phyloP scores from a whole-genome alignment of 2,888 invertebrate species.

The Drosophila anceps region DNA sequence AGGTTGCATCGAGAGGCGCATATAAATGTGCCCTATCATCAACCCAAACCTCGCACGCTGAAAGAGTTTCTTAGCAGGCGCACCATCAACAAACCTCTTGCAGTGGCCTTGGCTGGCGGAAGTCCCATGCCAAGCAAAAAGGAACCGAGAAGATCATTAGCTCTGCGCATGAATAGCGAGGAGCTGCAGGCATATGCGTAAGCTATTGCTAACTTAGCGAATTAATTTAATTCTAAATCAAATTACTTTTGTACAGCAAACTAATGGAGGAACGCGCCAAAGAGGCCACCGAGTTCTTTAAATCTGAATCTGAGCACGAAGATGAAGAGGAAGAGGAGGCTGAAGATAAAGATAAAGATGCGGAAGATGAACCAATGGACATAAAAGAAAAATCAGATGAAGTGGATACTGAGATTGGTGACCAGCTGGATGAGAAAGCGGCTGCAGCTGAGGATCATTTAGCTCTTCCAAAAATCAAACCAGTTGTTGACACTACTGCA shows the following conservation, averaged over 20 bases:
- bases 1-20: constrained; percentile 91
- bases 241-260: constrained; percentile 85
- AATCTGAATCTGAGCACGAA: constrained; percentile 87
- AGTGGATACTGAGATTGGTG: constrained; percentile 1
- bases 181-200: constrained; percentile 89
- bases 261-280: constrained; percentile 90
- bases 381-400: constrained; percentile 36
- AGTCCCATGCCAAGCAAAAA: constrained; percentile 60
- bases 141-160: constrained; percentile 62
- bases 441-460: not conserved
- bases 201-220: constrained; percentile 61
- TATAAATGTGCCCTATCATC: constrained; percentile 93
- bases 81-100: constrained; percentile 74
- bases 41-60: constrained; percentile 91
- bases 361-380: constrained; percentile 31
- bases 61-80: constrained; percentile 90
- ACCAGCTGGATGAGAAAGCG: not conserved
- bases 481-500: not conserved
- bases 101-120: constrained; percentile 47
- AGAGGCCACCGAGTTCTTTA: constrained; percentile 91
- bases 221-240: constrained; percentile 43
- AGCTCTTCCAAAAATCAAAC: constrained; percentile 5
- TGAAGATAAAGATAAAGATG: constrained; percentile 40
- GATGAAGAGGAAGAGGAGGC: constrained; percentile 63
- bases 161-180: constrained; percentile 89